Base-by-base conservation (phyloP, 1,140 invertebrate genomes). In the Reticulitermes speratus region DNA sequence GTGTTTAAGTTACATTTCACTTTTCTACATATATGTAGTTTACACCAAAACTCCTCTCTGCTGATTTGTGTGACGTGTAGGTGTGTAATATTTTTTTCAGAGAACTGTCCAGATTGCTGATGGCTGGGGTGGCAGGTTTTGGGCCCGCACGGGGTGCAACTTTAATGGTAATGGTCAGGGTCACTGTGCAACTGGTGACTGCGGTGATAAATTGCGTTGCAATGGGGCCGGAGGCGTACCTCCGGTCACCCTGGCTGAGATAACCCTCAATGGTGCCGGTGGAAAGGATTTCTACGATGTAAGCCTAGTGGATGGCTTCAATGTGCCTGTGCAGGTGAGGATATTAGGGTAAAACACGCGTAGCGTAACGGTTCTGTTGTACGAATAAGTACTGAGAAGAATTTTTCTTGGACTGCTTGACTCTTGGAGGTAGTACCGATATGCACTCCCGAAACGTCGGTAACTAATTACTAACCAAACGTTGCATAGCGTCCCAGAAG, bases 281-380 rank as follows among this genome's bases (percentile, higher is more conserved):
- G 83, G 90, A 83, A 87, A 90, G 21, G 91, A 92, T 88, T 92
- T 89, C 87, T 92, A 92, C 86, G 91, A 92, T 85, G 88, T 92
- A 75, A 91, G 91, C 44, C 87, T 92, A 48, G 91, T 92, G 32
- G 91, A 92, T 88, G 91, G 91, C 23, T 92, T 88, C 87, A 92
- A 92, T 87, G 85, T 92, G 2, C 85, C 84, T 30, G 44, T 69
- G 5, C 38, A 30, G 65, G 85, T 86, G 23, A 65, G 19, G 1
- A 65, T 19, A 0, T n/a, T 65, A 23, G 21, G 55, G 55, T 59
- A 1, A 59, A 38, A 5, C 38, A 38, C 38, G 38, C 38, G 38
- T 38, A 38, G 38, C 38, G 38, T 38, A 38, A 38, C 38, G 2
- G 5, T 5, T 38, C 38, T 38, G 38, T 38, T 2, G 38, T 38